Percentiles rank a stretch among this genome's conserved stretches.
These are phyloP conservation scores for Leptodactylus fuscus DNA, from an alignment of 2,113 vertebrate species.

Conservation along the genomic window DNA sequence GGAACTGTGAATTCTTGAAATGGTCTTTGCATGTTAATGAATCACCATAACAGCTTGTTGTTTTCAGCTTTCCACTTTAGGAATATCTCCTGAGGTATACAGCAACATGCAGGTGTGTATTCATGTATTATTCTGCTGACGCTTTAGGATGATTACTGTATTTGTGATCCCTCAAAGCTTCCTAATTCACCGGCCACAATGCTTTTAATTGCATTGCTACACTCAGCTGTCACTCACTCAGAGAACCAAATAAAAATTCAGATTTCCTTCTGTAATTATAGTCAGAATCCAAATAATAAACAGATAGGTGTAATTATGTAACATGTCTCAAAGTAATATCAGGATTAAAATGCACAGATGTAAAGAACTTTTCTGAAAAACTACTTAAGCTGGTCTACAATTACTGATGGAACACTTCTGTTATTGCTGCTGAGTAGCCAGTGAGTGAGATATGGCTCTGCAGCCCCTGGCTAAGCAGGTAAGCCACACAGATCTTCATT, in stretches of 20 bases:
- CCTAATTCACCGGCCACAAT: slow-evolving; percentile 25
- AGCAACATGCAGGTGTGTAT: slow-evolving; percentile 36
- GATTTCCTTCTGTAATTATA: neutral
- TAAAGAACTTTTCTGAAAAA: neutral
- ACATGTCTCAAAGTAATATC: neutral
- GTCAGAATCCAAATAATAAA: slow-evolving; percentile 14
- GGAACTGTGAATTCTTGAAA: neutral
- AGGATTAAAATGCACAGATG: neutral
- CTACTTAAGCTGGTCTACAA: neutral
- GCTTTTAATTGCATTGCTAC: slow-evolving; percentile 27
- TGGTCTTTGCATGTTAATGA: neutral
- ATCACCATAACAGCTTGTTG: slow-evolving; percentile 5
- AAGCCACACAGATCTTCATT: no score
- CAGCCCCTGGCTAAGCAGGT: no score
- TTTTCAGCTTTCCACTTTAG: neutral
- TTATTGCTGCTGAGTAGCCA: no score
- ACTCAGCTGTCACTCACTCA: slow-evolving; percentile 23
- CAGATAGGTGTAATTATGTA: neutral
- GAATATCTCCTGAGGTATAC: neutral
- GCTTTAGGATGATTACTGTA: slow-evolving; percentile 38
- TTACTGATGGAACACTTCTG: neutral
- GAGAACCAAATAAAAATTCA: slow-evolving; percentile 22
- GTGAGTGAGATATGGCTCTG: no score
- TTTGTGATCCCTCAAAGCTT: slow-evolving; percentile 34
- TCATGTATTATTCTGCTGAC: slow-evolving; percentile 14